A percentile compares a stretch with the other conserved stretches of the same genome.
Evolutionary conservation across 2,797 vertebrate species (phyloP).

Genomic region (Sebastes steindachneri): DNA sequence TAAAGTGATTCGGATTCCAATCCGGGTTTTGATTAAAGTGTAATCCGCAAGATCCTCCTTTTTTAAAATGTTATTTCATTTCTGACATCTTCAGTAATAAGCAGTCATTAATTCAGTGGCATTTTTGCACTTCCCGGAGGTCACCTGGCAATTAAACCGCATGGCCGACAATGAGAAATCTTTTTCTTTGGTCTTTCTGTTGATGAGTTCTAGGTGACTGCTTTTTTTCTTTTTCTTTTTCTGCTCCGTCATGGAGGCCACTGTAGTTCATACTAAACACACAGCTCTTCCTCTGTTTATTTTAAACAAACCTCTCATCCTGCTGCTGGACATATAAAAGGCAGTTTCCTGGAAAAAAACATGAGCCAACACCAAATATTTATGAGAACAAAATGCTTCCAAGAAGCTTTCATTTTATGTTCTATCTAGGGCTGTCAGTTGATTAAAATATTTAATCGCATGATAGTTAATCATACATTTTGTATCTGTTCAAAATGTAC

Average conservation of each 20-base stretch:
- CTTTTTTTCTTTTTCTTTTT: background rate
- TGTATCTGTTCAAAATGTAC: too few species aligned
- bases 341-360: background rate
- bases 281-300: conserved; percentile 6
- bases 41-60: conserved; percentile 32
- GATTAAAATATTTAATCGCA: too few species aligned
- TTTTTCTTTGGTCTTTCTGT: conserved; percentile 19
- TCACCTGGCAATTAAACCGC: conserved; percentile 45
- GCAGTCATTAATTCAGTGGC: conserved; percentile 35
- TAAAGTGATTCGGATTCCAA: conserved; percentile 27
- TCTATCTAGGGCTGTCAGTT: background rate
- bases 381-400: background rate
- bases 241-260: background rate
- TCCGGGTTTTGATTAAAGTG: conserved; percentile 39
- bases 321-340: background rate
- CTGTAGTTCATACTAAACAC: background rate
- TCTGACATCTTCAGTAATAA: conserved; percentile 45
- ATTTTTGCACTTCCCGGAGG: conserved; percentile 38
- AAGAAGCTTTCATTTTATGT: background rate
- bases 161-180: background rate
- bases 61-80: conserved; percentile 19
- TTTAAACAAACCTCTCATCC: background rate
- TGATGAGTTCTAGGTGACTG: background rate
- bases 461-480: too few species aligned
- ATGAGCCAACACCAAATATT: background rate